Base-by-base conservation (phyloP, 2,113 vertebrate species). In the Leptobrachium ailaonicum region DNA sequence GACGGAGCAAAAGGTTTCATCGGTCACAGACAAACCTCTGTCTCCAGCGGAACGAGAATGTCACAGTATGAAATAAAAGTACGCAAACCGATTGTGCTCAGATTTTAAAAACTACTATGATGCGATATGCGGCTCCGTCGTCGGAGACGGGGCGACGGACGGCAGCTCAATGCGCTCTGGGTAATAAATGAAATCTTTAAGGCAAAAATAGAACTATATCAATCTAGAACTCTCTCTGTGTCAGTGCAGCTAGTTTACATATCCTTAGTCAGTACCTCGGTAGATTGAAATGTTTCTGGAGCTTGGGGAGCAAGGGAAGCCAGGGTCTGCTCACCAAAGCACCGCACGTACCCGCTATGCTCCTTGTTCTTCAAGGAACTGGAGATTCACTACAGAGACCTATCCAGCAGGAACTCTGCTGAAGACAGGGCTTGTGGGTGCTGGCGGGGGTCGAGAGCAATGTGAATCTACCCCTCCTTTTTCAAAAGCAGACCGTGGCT, bases 131-230 rank as follows among this genome's bases (percentile, higher is more conserved):
- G 11, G 56, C 56, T 3, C 20, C 20, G 20, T 13, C 4, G 6
- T 10, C 68, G 14, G 13, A 20, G 68, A 50, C 68, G 14, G 43
- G 68, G 9, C 7, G 45, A 47, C 11, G 54, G 66, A 69, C 9
- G 66, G 66, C 41, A 20, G 53, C 42, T 44, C 13, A 66, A 66
- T 69, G 66, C 66, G 42, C 54, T 77, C 66, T 44, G 66, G 75
- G 60, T 44, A 76, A 76, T n/a, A 50, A 70, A 45, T 45, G n/a
- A 44, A 68, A 53, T 54, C 56, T 12, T 70, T 77, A 77, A 77
- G 75, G 75, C 75, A 77, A 77, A 70, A 45, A 69, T 45, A 40
- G 75, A 77, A 58, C 12, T 58, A 45, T 40, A 77, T 40, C 2
- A 63, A 45, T 77, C 68, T 45, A 64, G 20, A 68, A 77, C 53